Percentiles rank a stretch among this genome's conserved stretches.
phyloP scores from a whole-genome alignment of 2,888 invertebrate genomes.

The Caenorhabditis panamensis region DNA sequence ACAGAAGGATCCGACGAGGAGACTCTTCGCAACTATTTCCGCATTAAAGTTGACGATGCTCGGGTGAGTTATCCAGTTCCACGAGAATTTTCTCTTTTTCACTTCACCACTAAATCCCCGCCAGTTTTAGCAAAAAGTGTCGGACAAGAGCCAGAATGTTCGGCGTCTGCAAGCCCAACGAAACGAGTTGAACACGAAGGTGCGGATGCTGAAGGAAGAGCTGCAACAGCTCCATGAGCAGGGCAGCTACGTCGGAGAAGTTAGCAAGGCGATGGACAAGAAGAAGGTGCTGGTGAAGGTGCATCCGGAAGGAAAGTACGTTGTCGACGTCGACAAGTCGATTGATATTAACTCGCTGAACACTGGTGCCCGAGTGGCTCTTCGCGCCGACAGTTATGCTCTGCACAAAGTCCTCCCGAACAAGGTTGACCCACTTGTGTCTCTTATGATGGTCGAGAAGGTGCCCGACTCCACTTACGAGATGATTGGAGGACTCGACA shows the following conservation, averaged over 20 bases:
- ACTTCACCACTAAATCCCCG: constrained; percentile 4
- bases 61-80: constrained; percentile 85
- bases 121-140: constrained; percentile 87
- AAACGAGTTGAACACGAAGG: constrained; percentile 99
- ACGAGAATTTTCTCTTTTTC: too few species aligned
- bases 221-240: constrained; percentile 95
- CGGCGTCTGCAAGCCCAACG: constrained; percentile 98
- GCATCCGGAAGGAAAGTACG: constrained; percentile 99
- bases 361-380: constrained; percentile 96
- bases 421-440: constrained; percentile 98
- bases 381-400: constrained; percentile 98
- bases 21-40: constrained; percentile 86
- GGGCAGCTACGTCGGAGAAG: constrained; percentile 99
- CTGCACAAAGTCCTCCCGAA: constrained; percentile 98
- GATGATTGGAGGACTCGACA: constrained; percentile 99
- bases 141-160: constrained; percentile 97
- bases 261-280: constrained; percentile 99
- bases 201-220: constrained; percentile 97
- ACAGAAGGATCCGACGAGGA: constrained; percentile 65
- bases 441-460: constrained; percentile 99
- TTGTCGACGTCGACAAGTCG: constrained; percentile 98
- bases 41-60: constrained; percentile 97
- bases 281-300: constrained; percentile 99
- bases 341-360: constrained; percentile 98
- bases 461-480: constrained; percentile 99